These are phyloP conservation scores for Noturus placidus DNA, from an alignment of 2,113 vertebrate species.

Conservation along the genomic window DNA sequence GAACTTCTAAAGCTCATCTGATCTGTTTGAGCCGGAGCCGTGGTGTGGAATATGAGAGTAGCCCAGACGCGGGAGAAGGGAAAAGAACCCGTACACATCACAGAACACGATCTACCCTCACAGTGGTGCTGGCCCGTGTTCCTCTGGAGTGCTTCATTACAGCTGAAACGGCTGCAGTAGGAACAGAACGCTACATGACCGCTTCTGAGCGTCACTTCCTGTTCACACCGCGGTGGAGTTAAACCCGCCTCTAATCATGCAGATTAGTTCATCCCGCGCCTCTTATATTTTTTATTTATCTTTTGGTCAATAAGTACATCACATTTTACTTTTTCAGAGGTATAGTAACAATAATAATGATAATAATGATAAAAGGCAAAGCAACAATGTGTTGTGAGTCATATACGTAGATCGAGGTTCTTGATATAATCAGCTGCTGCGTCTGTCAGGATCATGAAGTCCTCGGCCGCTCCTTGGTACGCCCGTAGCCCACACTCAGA, in stretches of 20 bases:
- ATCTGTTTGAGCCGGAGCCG: slow-evolving; percentile 33
- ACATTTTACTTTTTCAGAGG: too few relatives aligned
- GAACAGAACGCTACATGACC: background rate
- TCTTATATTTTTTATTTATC: too few relatives aligned
- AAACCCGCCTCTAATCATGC: background rate
- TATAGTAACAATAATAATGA: too few relatives aligned
- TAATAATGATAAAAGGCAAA: too few relatives aligned
- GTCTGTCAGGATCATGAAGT: too few relatives aligned
- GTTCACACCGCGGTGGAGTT: background rate
- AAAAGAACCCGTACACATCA: slow-evolving; percentile 12
- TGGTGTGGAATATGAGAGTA: slow-evolving; percentile 37
- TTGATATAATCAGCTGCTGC: too few relatives aligned
- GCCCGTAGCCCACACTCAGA: too few relatives aligned
- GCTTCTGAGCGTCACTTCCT: background rate
- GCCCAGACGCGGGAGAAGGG: background rate
- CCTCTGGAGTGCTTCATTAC: background rate
- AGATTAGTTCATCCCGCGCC: background rate
- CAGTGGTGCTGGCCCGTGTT: background rate
- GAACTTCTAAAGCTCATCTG: slow-evolving; percentile 42
- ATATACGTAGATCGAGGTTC: too few relatives aligned
- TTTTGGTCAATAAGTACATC: too few relatives aligned
- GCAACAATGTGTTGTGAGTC: too few relatives aligned
- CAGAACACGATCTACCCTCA: slow-evolving; percentile 5
- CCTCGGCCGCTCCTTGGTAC: too few relatives aligned
- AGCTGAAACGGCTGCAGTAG: background rate